Conservation (phyloP, 2,888 invertebrate species). For the Ochropacha duplaris region DNA sequence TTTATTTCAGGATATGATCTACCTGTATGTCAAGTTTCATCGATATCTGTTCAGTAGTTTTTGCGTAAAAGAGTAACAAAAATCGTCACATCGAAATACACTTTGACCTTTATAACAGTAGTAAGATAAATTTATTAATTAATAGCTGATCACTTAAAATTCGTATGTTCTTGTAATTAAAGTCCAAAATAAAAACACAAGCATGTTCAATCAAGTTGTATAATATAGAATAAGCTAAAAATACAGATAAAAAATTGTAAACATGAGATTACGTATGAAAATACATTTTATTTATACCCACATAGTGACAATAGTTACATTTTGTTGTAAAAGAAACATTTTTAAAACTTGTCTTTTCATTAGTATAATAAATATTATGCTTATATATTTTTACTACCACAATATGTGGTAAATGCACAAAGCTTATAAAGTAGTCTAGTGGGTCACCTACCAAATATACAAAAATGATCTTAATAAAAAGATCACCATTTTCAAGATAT, state of each 20-base stretch:
- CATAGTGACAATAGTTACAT: background rate
- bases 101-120: no score
- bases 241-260: conserved; percentile 3
- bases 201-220: conserved; percentile 25
- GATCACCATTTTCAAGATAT: no score
- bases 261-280: conserved; percentile 11
- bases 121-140: background rate
- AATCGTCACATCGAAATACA: no score
- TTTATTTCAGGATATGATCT: no score
- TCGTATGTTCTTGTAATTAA: background rate
- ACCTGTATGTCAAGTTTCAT: no score
- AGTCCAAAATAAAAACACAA: conserved; percentile 5
- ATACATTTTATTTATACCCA: conserved; percentile 8
- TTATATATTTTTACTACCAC: background rate
- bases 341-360: background rate
- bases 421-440: background rate
- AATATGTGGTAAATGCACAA: background rate
- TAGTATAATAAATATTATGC: background rate
- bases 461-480: no score
- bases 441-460: no score
- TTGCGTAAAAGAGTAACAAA: no score
- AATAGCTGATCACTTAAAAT: no score
- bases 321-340: background rate
- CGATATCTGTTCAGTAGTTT: no score
- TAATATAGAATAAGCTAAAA: conserved; percentile 18